Conservation (phyloP, 2,113 vertebrate genomes). For the Taurulus bubalis region DNA sequence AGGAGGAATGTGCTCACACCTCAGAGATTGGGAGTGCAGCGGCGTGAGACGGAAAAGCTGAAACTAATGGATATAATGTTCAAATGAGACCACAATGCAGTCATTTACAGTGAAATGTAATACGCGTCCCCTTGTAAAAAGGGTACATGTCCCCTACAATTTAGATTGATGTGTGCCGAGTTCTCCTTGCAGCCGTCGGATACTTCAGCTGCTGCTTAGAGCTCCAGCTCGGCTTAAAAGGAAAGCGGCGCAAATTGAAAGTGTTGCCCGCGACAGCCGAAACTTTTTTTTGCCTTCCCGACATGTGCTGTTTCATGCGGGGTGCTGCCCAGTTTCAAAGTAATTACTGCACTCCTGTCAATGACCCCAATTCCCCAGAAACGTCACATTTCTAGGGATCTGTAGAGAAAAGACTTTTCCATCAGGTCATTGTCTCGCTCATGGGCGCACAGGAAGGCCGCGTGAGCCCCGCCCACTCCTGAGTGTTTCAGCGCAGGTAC, state of each 20-base stretch:
- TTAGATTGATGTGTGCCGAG: slow-evolving; percentile 2
- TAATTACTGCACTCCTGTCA: slow-evolving; percentile 45
- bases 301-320: slow-evolving; percentile 13
- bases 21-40: slow-evolving; percentile 22
- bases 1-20: slow-evolving; percentile 44
- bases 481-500: not conserved
- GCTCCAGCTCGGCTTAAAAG: slow-evolving; percentile 30
- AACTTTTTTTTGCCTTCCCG: slow-evolving; percentile 18
- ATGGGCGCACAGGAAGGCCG: not conserved
- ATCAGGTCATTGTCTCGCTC: not conserved
- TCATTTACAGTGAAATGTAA: slow-evolving; percentile 23
- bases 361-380: slow-evolving; percentile 55
- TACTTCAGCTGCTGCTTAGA: slow-evolving; percentile 23
- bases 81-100: slow-evolving; percentile 26
- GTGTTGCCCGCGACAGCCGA: slow-evolving; percentile 36
- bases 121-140: not conserved
- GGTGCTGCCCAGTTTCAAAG: slow-evolving; percentile 14
- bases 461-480: not conserved
- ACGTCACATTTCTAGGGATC: slow-evolving; percentile 19
- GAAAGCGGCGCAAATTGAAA: slow-evolving; percentile 43
- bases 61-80: slow-evolving; percentile 31
- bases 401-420: slow-evolving; percentile 11
- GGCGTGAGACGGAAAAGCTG: slow-evolving; percentile 9
- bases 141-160: not conserved
- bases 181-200: not conserved